phyloP scores from a whole-genome alignment of 1,140 invertebrate genomes.

The Atopsyche davidsoni region DNA sequence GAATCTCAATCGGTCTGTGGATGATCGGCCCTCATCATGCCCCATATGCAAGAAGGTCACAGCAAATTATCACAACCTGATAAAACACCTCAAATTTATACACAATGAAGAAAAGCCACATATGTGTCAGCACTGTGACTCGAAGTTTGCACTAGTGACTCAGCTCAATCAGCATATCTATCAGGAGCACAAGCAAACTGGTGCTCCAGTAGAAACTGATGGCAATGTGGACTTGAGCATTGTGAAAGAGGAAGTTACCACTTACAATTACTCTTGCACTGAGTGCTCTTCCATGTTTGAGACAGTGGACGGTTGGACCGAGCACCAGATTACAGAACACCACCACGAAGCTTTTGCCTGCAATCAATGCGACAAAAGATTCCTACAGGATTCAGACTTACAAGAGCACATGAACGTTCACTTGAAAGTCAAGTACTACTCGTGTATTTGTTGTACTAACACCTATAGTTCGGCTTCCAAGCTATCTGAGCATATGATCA shows the following conservation, averaged over 20 bases:
- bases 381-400: constrained; percentile 52
- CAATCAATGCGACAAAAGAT: constrained; percentile 56
- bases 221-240: constrained; percentile 15
- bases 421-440: constrained; percentile 59
- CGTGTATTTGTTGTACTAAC: constrained; percentile 53
- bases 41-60: constrained; percentile 49
- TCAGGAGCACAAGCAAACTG: constrained; percentile 40
- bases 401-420: constrained; percentile 60
- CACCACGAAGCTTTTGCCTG: constrained; percentile 51
- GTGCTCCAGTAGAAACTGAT: constrained; percentile 17
- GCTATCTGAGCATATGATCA: constrained; percentile 51
- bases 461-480: constrained; percentile 55
- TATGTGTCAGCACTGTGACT: constrained; percentile 44
- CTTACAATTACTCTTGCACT: constrained; percentile 51
- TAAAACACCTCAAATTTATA: constrained; percentile 49
- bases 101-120: constrained; percentile 45
- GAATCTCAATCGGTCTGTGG: constrained; percentile 40
- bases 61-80: constrained; percentile 48
- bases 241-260: constrained; percentile 44
- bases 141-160: constrained; percentile 42
- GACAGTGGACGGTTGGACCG: constrained; percentile 48
- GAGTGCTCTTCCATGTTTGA: constrained; percentile 51
- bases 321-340: constrained; percentile 48
- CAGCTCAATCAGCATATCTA: constrained; percentile 48
- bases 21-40: constrained; percentile 45